Conservation (phyloP, 2,797 vertebrate genomes). For the Sternarchorhynchus goeldii region DNA sequence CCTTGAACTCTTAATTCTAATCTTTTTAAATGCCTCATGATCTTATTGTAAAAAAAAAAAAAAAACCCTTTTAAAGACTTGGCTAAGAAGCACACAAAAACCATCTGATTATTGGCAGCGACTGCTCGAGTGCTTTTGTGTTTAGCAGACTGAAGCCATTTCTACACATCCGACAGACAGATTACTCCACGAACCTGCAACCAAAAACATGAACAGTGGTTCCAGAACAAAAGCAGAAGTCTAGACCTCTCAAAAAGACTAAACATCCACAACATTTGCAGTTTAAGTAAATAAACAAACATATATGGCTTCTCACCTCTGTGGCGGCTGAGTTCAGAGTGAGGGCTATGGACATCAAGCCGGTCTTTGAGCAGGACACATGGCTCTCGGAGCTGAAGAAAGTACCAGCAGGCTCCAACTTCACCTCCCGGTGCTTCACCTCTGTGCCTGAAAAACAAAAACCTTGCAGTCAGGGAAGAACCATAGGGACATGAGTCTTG, state of each 20-base stretch:
- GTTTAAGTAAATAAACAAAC: background rate
- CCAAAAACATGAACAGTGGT: no score
- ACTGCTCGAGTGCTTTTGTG: no score
- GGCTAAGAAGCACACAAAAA: no score
- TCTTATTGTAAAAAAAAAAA: no score
- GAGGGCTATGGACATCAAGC: slow-evolving; percentile 92
- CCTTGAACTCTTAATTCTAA: background rate
- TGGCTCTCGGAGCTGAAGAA: slow-evolving; percentile 78
- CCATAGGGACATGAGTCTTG: background rate
- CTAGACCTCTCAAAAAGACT: no score
- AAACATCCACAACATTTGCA: background rate
- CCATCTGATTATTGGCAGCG: no score
- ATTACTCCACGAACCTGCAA: no score
- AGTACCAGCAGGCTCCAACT: slow-evolving; percentile 77
- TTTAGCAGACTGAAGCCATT: no score
- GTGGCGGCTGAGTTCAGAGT: slow-evolving; percentile 88
- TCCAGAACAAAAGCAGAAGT: no score
- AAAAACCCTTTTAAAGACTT: no score
- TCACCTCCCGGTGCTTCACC: slow-evolving; percentile 85
- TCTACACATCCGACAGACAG: no score
- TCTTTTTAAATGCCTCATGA: no score
- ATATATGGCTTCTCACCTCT: slow-evolving; percentile 77
- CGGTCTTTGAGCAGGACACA: slow-evolving; percentile 84
- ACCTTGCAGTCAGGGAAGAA: background rate
- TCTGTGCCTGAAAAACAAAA: slow-evolving; percentile 77